Evolutionary conservation across 2,888 invertebrate species (phyloP).

Genomic region (Thera obeliscata): DNA sequence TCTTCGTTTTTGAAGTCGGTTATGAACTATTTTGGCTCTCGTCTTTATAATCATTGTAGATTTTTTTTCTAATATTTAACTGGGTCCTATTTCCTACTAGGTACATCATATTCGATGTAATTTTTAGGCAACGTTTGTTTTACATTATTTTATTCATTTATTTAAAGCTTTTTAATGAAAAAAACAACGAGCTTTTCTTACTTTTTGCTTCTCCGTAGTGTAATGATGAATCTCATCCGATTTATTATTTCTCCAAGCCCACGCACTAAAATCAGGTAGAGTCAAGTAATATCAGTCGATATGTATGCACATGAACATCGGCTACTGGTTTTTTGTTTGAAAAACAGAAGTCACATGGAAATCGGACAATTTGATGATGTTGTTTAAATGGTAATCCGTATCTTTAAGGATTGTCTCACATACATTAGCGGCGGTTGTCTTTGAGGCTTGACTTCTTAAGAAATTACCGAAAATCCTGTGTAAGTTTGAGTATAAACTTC

Average conservation of each 20-base stretch:
- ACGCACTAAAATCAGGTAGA: slow-evolving; percentile 31
- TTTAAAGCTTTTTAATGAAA: too few relatives aligned
- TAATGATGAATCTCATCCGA: slow-evolving; percentile 11
- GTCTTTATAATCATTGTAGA: too few relatives aligned
- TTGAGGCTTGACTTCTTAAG: slow-evolving; percentile 45
- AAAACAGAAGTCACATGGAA: slow-evolving; percentile 63
- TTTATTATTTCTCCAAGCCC: slow-evolving; percentile 23
- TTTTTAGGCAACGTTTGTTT: too few relatives aligned
- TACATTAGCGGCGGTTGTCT: slow-evolving; percentile 61
- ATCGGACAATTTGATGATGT: slow-evolving; percentile 51
- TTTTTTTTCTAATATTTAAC: too few relatives aligned
- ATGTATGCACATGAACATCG: slow-evolving; percentile 49
- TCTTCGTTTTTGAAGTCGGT: too few relatives aligned
- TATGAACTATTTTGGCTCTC: too few relatives aligned
- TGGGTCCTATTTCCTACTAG: too few relatives aligned
- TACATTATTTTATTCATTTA: too few relatives aligned
- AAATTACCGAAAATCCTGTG: slow-evolving; percentile 28
- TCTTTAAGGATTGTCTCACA: slow-evolving; percentile 60
- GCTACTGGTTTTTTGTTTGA: slow-evolving; percentile 51
- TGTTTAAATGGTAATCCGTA: slow-evolving; percentile 59
- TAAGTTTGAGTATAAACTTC: slow-evolving; percentile 18
- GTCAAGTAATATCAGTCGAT: slow-evolving; percentile 47
- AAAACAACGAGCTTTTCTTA: too few relatives aligned
- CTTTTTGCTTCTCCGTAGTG: neutral
- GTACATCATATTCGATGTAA: too few relatives aligned